Percentiles rank a stretch among this genome's conserved stretches.
Evolutionary conservation across 2,888 invertebrate species (phyloP).

Genomic region (Sphaerophoria taeniata): DNA sequence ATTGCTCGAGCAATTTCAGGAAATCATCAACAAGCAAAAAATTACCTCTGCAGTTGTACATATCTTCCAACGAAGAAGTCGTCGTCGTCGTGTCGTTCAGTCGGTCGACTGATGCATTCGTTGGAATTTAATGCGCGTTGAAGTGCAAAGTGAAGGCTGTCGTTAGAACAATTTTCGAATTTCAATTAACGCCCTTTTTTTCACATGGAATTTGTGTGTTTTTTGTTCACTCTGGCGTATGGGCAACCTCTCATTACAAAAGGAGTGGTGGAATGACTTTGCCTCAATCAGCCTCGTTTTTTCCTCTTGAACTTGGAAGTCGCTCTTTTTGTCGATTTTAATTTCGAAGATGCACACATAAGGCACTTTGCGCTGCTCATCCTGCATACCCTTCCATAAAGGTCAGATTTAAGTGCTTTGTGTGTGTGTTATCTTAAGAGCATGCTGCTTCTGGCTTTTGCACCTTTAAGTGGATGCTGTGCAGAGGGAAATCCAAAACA

Average conservation of each 20-base stretch:
- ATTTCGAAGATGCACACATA: neutral
- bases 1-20: constrained; percentile 68
- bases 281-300: constrained; percentile 15
- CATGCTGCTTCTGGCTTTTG: neutral
- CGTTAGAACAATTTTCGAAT: constrained; percentile 71
- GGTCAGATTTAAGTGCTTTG: constrained; percentile 2
- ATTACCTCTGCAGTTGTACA: neutral
- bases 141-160: constrained; percentile 72
- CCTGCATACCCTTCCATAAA: neutral
- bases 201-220: constrained; percentile 21
- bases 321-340: constrained; percentile 12
- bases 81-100: no score
- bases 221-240: constrained; percentile 43
- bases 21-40: constrained; percentile 47
- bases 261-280: constrained; percentile 31
- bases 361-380: neutral
- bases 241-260: constrained; percentile 33
- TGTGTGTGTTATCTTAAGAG: neutral
- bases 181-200: constrained; percentile 73
- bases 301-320: neutral
- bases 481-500: neutral
- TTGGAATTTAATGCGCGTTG: constrained; percentile 62
- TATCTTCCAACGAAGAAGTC: constrained; percentile 42
- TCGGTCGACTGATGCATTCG: neutral
- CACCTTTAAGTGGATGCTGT: neutral